Percentiles rank a stretch among this genome's conserved stretches.
These are phyloP conservation scores for Oxytorus armatus DNA, from an alignment of 2,888 invertebrate genomes.

Conservation along the genomic window DNA sequence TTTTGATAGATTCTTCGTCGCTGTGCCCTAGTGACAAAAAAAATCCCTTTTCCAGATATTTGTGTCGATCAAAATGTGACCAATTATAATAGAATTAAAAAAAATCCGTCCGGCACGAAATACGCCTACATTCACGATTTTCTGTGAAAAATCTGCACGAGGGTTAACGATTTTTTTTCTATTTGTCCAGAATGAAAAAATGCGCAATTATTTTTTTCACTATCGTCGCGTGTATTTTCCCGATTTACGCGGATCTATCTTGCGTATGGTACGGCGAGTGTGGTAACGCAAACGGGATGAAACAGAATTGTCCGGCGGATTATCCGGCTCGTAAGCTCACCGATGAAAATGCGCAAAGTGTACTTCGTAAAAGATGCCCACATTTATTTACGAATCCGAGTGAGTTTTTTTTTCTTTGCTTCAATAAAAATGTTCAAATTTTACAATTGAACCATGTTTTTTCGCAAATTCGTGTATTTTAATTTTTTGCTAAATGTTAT, in stretches of 20 bases:
- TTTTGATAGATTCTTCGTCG: no score
- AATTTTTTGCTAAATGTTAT: no score
- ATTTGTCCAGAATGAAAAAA: constrained; percentile 62
- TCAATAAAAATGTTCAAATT: no score
- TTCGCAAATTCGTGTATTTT: no score
- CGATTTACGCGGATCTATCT: constrained; percentile 53
- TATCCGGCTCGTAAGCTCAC: constrained; percentile 81
- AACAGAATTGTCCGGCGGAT: constrained; percentile 84
- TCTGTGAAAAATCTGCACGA: no score
- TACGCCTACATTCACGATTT: no score
- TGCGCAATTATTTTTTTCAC: constrained; percentile 29
- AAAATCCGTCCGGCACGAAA: no score
- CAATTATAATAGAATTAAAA: no score
- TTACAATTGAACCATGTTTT: neutral
- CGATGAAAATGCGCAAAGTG: constrained; percentile 81
- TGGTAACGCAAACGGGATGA: constrained; percentile 71
- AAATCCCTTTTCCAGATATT: no score
- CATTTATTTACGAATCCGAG: constrained; percentile 84
- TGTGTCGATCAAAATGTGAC: no score
- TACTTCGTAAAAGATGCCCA: constrained; percentile 88
- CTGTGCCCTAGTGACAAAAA: no score
- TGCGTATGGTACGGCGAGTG: constrained; percentile 88
- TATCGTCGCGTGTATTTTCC: constrained; percentile 23
- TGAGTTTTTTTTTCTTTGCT: constrained; percentile 74
- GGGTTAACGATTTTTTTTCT: neutral